Evolutionary conservation across 2,888 invertebrate genomes (phyloP), one percentile per base, ranked within the genome.

Genomic region (Oxystoma pomonae): DNA sequence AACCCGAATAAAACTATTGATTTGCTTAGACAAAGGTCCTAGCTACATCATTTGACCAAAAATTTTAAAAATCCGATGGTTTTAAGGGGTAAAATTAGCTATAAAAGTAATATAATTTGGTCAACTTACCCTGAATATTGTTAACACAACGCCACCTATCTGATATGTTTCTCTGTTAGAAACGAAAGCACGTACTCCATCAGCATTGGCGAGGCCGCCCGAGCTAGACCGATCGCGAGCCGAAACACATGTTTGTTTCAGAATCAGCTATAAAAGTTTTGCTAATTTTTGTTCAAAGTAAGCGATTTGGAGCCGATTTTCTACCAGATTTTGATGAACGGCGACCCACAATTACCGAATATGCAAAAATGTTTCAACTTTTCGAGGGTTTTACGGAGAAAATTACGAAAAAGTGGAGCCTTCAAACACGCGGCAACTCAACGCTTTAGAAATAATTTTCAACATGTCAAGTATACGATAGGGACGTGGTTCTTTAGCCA

Each of bases 161-260:
- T 76, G 69, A 78, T 77, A 74, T 77, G 79, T 71, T 70, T 68
- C 68, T 69, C 68, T 74, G 75, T 35, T 3, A 35, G 75, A 74
- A 76, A 76, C 75, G 76, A 79, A 80, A 80, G 81, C 81, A 81
- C 81, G 81, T 80, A 81, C 76, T 72, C 76, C 77, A 76, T 75
- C 72, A 72, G 71, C 73, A 71, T 64, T 66, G 71, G 71, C 76
- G 77, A 74, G 71, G 70, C 71, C 67, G 68, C 57, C 73, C 77
- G 78, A 78, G 55, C 65, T 64, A 69, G 60, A 56, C 75, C 78
- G 78, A 77, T 60, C 64, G 65, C 63, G 65, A 69, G 67, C 75
- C 77, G 77, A 76, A 71, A 74, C 75, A 74, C 74, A 73, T 74
- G 76, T 74, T 76, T 69, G 72, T 73, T 71, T 73, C 74, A 72